Percentiles rank a stretch among this genome's conserved stretches.
phyloP scores from a whole-genome alignment of 2,113 vertebrate genomes.

The Cyprinodon variegatus region DNA sequence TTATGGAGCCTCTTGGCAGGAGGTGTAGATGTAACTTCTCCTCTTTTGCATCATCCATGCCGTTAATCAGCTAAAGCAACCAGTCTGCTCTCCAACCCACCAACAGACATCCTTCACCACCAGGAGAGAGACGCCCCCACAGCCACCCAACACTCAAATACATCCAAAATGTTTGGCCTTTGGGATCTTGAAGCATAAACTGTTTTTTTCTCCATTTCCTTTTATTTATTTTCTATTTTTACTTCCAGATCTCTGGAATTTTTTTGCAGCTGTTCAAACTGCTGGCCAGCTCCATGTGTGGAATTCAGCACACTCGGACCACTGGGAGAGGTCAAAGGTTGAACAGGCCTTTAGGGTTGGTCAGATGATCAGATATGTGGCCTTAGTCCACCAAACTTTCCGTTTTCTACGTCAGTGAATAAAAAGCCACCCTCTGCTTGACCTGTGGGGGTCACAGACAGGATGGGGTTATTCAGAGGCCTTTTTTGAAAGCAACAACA shows the following conservation, averaged over 20 bases:
- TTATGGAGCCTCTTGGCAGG: not conserved
- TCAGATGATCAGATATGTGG: slow-evolving; percentile 55
- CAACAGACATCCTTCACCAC: slow-evolving; percentile 46
- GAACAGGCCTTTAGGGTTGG: slow-evolving; percentile 57
- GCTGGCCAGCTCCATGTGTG: slow-evolving; percentile 27
- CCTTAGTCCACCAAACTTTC: slow-evolving; percentile 34
- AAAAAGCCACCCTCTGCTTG: slow-evolving; percentile 53
- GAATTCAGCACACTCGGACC: slow-evolving; percentile 17
- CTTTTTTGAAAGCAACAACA: slow-evolving; percentile 45
- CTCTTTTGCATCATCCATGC: slow-evolving; percentile 25
- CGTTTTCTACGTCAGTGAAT: not conserved
- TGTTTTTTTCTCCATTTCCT: not conserved
- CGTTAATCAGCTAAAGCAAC: not conserved
- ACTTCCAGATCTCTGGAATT: slow-evolving; percentile 41
- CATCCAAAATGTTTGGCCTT: slow-evolving; percentile 68
- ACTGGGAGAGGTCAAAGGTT: slow-evolving; percentile 41
- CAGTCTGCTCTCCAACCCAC: slow-evolving; percentile 6
- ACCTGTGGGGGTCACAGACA: slow-evolving; percentile 36
- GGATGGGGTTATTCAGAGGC: slow-evolving; percentile 58
- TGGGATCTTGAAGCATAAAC: slow-evolving; percentile 46
- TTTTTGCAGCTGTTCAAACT: slow-evolving; percentile 25
- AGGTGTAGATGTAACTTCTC: slow-evolving; percentile 15
- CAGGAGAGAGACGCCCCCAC: slow-evolving; percentile 36
- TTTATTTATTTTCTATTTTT: slow-evolving; percentile 42
- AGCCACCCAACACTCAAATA: slow-evolving; percentile 28